Evolutionary conservation across 2,888 invertebrate genomes (phyloP).

Genomic region (Ectemnius continuus): DNA sequence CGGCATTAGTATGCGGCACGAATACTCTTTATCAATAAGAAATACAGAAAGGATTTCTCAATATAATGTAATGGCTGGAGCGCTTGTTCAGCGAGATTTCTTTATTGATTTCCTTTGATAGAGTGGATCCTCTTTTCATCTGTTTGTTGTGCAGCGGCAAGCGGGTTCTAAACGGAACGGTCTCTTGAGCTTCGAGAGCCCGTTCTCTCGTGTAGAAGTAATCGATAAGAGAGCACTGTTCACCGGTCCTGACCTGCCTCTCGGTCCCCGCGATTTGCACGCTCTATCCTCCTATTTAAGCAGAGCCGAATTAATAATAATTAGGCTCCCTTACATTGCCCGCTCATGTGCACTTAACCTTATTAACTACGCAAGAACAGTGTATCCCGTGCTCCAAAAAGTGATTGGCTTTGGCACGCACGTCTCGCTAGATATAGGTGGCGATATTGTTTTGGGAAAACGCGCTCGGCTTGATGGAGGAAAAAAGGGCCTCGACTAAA

Average conservation of each 20-base stretch:
- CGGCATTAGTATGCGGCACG: no score
- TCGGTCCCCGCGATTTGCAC: constrained; percentile 43
- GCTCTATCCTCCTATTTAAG: constrained; percentile 16
- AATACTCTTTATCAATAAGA: no score
- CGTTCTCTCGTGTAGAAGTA: constrained; percentile 39
- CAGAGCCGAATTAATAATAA: constrained; percentile 18
- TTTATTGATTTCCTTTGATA: constrained; percentile 31
- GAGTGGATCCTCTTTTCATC: constrained; percentile 26
- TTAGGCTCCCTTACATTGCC: neutral
- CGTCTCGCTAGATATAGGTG: no score
- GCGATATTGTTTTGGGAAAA: neutral
- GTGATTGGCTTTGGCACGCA: no score
- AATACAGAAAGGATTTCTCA: neutral
- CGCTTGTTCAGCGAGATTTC: constrained; percentile 18
- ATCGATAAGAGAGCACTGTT: constrained; percentile 54
- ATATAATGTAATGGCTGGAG: neutral
- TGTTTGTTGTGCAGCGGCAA: constrained; percentile 34
- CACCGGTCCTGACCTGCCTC: constrained; percentile 61
- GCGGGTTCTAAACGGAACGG: no score
- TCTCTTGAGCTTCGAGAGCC: constrained; percentile 30
- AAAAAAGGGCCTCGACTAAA: constrained; percentile 4
- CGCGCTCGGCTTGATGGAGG: constrained; percentile 32
- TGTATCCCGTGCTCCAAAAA: neutral
- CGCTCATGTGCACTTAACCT: constrained; percentile 14
- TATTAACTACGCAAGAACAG: neutral